Evolutionary conservation across 2,113 vertebrate species (phyloP).

Genomic region (Eublepharis macularius): DNA sequence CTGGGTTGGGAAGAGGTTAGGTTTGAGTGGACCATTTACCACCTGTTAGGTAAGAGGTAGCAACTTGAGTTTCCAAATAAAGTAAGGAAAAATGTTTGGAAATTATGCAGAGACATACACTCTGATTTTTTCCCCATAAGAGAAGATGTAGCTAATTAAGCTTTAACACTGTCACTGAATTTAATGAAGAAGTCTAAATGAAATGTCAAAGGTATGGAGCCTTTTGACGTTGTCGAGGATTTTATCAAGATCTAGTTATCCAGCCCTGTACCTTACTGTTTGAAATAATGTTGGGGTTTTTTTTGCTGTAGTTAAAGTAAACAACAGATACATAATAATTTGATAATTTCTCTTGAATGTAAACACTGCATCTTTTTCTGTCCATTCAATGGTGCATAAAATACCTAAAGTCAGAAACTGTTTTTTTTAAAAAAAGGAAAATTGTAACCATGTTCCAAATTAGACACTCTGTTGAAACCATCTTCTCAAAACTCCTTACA

Average conservation of each 20-base stretch:
- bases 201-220: neutral
- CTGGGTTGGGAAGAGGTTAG: too few relatives aligned
- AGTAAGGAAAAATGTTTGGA: neutral
- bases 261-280: neutral
- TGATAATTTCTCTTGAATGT: neutral
- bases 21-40: neutral
- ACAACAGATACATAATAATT: neutral
- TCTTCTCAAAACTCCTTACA: neutral
- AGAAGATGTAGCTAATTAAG: neutral
- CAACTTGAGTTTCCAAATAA: neutral
- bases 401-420: neutral
- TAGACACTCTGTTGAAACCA: neutral
- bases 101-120: neutral
- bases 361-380: neutral
- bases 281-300: neutral
- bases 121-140: neutral
- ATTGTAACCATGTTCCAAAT: neutral
- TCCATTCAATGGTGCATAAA: neutral
- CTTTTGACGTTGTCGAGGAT: neutral
- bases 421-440: neutral
- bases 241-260: neutral
- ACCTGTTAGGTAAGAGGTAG: neutral
- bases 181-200: neutral
- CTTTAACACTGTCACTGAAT: neutral
- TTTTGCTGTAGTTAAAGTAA: neutral